A percentile compares a stretch with the other conserved stretches of the same genome.
Conservation (phyloP, 2,888 invertebrate species). For the Imbricaverruca yamaguchii region DNA sequence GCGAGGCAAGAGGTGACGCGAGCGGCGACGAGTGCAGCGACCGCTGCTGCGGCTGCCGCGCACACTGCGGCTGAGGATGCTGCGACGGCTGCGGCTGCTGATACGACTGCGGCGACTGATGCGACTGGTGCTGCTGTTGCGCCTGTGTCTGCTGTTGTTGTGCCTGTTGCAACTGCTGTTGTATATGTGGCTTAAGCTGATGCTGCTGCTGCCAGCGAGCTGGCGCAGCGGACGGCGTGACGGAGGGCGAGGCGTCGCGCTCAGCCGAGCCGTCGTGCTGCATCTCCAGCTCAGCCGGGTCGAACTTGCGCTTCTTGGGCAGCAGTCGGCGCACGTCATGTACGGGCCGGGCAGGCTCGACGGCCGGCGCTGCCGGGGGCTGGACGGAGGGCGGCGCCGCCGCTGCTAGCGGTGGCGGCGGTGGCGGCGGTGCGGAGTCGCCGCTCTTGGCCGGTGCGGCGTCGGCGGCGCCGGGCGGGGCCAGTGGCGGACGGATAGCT, state of each 20-base stretch:
- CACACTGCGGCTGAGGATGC: slow-evolving; percentile 21
- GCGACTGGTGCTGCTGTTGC: too few relatives aligned
- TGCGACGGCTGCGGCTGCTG: slow-evolving; percentile 24
- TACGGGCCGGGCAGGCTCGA: slow-evolving; percentile 24
- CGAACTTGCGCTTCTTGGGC: slow-evolving; percentile 88
- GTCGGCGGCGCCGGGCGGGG: slow-evolving; percentile 27
- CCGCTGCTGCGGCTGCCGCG: slow-evolving; percentile 10
- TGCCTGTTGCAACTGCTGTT: too few relatives aligned
- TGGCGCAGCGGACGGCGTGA: not conserved
- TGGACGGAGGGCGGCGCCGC: not conserved
- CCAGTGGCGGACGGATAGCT: slow-evolving; percentile 25
- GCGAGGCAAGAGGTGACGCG: not conserved
- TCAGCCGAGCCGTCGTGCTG: slow-evolving; percentile 36
- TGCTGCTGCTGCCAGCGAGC: too few relatives aligned
- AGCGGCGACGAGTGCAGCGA: slow-evolving; percentile 2
- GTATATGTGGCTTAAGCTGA: too few relatives aligned
- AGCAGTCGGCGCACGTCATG: slow-evolving; percentile 59
- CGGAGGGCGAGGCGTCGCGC: not conserved
- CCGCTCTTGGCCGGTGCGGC: slow-evolving; percentile 16
- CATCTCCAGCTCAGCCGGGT: slow-evolving; percentile 65
- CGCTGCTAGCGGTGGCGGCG: slow-evolving; percentile 11
- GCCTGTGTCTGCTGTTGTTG: too few relatives aligned
- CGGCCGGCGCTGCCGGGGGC: not conserved
- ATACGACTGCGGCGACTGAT: not conserved
- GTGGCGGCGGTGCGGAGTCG: slow-evolving; percentile 15